Evolutionary conservation across 1,140 invertebrate species (phyloP), one percentile per base, ranked within the genome.

Genomic region (Aporrectodea caliginosa): DNA sequence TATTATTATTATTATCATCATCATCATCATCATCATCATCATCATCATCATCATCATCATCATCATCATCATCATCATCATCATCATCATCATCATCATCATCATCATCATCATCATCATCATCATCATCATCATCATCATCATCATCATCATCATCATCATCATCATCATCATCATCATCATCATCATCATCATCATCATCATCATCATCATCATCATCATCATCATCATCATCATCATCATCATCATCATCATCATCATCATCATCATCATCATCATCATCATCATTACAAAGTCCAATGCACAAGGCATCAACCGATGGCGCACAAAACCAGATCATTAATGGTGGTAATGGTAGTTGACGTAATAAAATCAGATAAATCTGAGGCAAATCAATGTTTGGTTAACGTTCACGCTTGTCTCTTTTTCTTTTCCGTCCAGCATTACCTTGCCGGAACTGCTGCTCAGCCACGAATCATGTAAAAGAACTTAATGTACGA

Each of bases 11-110:
- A 58, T 58, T 22, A 58, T 58, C 43, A 58, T 58, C 43, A 58
- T 58, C 43, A 58, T 58, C 43, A 58, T 58, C 43, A 58, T 58
- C 43, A 58, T 58, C 43, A 58, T 58, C 43, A 58, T 58, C 43
- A 58, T 58, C 43, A 58, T 58, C 43, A 58, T 58, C 43, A 58
- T 58, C 43, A 58, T 58, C 43, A 58, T 58, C 43, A 58, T 58
- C 43, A 58, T 58, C 43, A 58, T 58, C 43, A 58, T 58, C 43
- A 58, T 58, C 43, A 58, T 58, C 43, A 58, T 58, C 43, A 58
- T 58, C 43, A 58, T 58, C 43, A 58, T 58, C 43, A 58, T 58
- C 43, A 58, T 58, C 43, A 58, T 58, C 43, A 58, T 58, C 43
- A 58, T 58, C 43, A 58, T 58, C 43, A 58, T 58, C 43, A 58